phyloP scores from a whole-genome alignment of 2,888 invertebrate genomes.

The Cylloceria caligata region DNA sequence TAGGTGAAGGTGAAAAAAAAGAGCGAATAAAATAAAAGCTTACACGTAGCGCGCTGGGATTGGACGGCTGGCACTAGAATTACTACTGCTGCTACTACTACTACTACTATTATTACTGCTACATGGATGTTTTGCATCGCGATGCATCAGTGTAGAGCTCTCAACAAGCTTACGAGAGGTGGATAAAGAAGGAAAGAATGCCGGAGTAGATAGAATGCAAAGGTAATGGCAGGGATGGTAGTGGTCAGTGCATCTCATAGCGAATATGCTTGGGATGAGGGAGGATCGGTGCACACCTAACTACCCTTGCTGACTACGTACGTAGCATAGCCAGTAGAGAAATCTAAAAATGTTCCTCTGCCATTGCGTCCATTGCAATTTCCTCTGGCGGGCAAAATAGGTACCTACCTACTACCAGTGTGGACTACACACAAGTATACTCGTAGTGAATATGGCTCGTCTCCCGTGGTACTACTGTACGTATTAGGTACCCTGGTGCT shows the following conservation, averaged over 20 bases:
- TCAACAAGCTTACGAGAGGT: constrained; percentile 2
- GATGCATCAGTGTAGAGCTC: constrained; percentile 8
- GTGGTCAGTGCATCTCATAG: constrained; percentile 48
- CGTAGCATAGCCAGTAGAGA: constrained; percentile 4
- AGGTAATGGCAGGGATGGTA: constrained; percentile 7
- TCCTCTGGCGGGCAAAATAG: constrained; percentile 31
- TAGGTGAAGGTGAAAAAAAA: constrained; percentile 43
- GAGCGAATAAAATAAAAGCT: constrained; percentile 44
- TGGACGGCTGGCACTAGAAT: constrained; percentile 9
- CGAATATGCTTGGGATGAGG: constrained; percentile 1
- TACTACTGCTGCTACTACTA: background rate
- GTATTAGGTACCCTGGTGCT: background rate
- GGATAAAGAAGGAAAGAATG: constrained; percentile 27
- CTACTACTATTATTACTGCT: background rate
- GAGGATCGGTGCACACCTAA: constrained; percentile 24
- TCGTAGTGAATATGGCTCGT: constrained; percentile 17
- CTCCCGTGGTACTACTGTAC: background rate
- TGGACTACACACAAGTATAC: background rate
- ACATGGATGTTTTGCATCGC: constrained; percentile 29
- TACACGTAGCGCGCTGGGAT: constrained; percentile 7
- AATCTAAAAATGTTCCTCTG: constrained; percentile 47
- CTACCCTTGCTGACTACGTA: constrained; percentile 24
- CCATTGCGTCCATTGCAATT: constrained; percentile 34
- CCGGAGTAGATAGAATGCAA: constrained; percentile 23
- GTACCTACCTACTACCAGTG: background rate